Percentiles rank a stretch among this genome's conserved stretches.
phyloP scores from a whole-genome alignment of 2,797 vertebrate genomes.

The Pseudochirops cupreus region DNA sequence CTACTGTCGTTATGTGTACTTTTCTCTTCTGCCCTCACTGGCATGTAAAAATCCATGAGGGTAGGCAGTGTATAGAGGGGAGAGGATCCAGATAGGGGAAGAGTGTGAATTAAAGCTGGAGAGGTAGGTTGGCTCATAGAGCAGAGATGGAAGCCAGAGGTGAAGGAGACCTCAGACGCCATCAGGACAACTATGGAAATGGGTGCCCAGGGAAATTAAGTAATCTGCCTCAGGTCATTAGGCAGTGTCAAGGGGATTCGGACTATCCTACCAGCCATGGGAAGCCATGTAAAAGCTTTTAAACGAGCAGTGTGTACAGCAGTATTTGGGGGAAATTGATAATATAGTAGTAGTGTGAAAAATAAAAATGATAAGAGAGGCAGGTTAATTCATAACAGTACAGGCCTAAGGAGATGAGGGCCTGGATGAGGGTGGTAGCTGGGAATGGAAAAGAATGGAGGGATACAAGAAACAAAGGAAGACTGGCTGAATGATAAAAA shows the following conservation, averaged over 20 bases:
- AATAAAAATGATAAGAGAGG: slow-evolving; percentile 39
- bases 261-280: neutral
- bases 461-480: slow-evolving; percentile 67
- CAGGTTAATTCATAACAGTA: neutral
- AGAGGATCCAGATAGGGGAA: neutral
- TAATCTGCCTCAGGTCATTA: neutral
- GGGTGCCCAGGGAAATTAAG: neutral
- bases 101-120: neutral
- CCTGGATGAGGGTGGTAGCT: slow-evolving; percentile 48
- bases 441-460: slow-evolving; percentile 51
- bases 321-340: neutral
- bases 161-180: neutral
- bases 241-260: neutral
- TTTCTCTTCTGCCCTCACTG: neutral
- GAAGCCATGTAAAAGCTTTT: neutral
- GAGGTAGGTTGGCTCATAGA: neutral
- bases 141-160: neutral
- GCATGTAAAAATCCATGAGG: neutral
- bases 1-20: neutral
- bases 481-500: slow-evolving; percentile 67
- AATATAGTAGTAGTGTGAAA: neutral
- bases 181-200: neutral
- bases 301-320: neutral
- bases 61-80: neutral
- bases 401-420: slow-evolving; percentile 51